Conservation (phyloP, 2,113 vertebrate species). For the Falco punctatus region DNA sequence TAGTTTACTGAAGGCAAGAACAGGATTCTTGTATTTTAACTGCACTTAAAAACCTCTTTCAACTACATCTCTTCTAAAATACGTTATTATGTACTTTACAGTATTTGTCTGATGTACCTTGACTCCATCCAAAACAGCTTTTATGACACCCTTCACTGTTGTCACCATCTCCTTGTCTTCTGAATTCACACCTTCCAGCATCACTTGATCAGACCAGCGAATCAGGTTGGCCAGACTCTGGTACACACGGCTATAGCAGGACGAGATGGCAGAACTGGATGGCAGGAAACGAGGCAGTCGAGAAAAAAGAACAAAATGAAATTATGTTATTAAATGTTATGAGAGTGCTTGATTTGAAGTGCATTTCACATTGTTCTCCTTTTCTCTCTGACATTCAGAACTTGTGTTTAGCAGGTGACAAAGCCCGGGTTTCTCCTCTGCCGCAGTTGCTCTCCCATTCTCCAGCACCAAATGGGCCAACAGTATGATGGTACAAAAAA, state of each 20-base stretch:
- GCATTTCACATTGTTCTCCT: background rate
- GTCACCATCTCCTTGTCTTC: conserved; percentile 95
- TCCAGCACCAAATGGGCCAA: background rate
- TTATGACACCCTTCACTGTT: conserved; percentile 92
- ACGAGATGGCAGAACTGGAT: conserved; percentile 89
- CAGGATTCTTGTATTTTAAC: background rate
- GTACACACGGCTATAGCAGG: conserved; percentile 94
- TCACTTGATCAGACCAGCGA: conserved; percentile 97
- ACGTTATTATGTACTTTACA: background rate
- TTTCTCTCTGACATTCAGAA: background rate
- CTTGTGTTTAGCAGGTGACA: background rate
- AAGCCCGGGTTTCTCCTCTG: background rate
- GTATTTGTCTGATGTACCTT: conserved; percentile 78
- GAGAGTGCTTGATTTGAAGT: background rate
- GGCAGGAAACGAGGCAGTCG: background rate
- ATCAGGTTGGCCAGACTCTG: conserved; percentile 97
- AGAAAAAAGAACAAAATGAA: background rate
- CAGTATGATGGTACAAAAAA: background rate
- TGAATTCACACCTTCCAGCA: conserved; percentile 93
- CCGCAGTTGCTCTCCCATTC: background rate
- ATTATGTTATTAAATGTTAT: background rate
- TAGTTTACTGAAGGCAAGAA: background rate
- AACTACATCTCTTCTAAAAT: background rate
- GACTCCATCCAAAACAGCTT: conserved; percentile 96
- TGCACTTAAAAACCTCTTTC: background rate